Evolutionary conservation across 2,888 invertebrate species (phyloP).

Genomic region (Ceriagrion tenellum): DNA sequence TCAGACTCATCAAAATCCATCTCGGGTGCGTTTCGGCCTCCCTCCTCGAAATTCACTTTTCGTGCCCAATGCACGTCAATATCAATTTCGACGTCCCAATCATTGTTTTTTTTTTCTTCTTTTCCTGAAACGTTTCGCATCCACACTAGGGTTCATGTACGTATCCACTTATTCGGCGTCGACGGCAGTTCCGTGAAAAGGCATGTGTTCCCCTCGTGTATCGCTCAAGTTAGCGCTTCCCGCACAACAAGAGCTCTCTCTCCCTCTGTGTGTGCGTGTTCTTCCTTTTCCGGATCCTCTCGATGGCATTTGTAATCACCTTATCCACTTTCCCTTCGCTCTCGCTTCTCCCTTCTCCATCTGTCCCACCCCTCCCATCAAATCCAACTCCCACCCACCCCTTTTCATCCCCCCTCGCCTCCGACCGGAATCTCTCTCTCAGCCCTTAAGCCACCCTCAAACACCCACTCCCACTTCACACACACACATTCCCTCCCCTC

Average conservation of each 20-base stretch:
- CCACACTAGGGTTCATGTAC: no score
- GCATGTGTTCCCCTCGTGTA: background rate
- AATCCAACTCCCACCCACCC: background rate
- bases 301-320: conserved; percentile 28
- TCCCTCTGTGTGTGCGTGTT: no score
- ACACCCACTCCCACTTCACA: background rate
- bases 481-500: background rate
- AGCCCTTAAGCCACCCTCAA: background rate
- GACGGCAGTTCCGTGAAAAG: background rate
- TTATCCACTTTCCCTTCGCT: conserved; percentile 6
- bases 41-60: background rate
- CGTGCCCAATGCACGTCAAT: background rate
- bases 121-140: background rate
- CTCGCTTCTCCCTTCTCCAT: background rate
- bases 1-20: background rate
- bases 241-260: background rate
- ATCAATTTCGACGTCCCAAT: background rate
- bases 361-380: background rate
- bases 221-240: background rate
- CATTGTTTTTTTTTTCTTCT: background rate
- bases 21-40: background rate
- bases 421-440: background rate
- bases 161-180: background rate
- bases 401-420: background rate
- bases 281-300: background rate